Evolutionary conservation across 1,140 invertebrate genomes (phyloP).

Genomic region (Neoseiulus cucumeris): DNA sequence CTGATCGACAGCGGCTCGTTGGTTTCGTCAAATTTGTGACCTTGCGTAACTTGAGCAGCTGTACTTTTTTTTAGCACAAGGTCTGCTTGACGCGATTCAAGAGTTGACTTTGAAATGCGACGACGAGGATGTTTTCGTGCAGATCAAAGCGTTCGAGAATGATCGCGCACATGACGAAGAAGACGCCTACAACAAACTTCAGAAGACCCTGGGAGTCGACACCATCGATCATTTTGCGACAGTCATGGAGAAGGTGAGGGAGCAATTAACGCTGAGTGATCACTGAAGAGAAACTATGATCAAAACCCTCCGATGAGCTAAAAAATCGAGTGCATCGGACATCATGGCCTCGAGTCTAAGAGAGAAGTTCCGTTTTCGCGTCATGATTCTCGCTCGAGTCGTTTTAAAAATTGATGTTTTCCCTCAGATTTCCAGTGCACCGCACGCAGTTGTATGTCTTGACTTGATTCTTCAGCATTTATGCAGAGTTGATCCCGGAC

Average conservation of each 20-base stretch:
- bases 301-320: too few species aligned
- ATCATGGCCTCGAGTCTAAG: too few species aligned
- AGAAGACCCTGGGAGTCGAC: background rate
- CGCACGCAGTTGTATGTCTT: conserved; percentile 28
- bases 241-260: conserved; percentile 29
- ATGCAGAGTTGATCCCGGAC: conserved; percentile 27
- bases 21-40: too few species aligned
- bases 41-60: too few species aligned
- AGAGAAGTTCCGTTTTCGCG: too few species aligned
- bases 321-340: too few species aligned
- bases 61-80: background rate
- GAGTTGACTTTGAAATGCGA: background rate
- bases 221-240: conserved; percentile 26
- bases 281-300: too few species aligned
- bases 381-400: too few species aligned
- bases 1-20: too few species aligned
- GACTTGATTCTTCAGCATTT: conserved; percentile 28
- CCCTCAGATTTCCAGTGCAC: conserved; percentile 31
- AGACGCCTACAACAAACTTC: background rate
- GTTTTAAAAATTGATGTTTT: too few species aligned
- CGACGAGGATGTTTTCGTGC: conserved; percentile 13
- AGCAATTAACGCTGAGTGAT: too few species aligned
- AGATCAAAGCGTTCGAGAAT: background rate
- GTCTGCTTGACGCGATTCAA: background rate
- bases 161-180: background rate